Conservation (phyloP, 1,140 invertebrate genomes). For the Lucilia cuprina region DNA sequence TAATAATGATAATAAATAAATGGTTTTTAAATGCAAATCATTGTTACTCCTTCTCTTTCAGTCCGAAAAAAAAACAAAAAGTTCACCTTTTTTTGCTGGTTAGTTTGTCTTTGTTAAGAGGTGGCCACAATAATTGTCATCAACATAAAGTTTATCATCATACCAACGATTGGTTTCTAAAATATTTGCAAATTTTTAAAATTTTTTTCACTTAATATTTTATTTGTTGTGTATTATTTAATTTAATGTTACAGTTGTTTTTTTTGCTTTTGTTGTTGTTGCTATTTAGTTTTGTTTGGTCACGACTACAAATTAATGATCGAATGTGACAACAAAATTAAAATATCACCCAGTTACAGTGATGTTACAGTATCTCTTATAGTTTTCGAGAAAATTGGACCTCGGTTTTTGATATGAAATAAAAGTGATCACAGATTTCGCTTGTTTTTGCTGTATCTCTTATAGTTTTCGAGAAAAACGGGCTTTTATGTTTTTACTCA, state of each 20-base stretch:
- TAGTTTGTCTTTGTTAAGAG: background rate
- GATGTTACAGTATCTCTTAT: background rate
- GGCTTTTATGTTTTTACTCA: too few relatives aligned
- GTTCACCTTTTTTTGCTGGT: background rate
- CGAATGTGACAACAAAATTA: conserved; percentile 28
- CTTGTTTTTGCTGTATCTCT: too few relatives aligned
- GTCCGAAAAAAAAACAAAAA: too few relatives aligned
- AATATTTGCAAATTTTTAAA: too few relatives aligned
- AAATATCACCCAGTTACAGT: conserved; percentile 2
- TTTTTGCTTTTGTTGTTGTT: background rate
- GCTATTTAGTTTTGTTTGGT: background rate
- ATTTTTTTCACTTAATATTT: background rate
- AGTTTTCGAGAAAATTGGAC: too few relatives aligned
- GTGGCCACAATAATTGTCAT: conserved; percentile 30
- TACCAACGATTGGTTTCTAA: background rate
- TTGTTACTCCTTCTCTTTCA: background rate
- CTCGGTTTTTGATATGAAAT: too few relatives aligned
- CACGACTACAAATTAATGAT: conserved; percentile 25
- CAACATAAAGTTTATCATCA: conserved; percentile 28
- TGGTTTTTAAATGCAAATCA: conserved; percentile 26
- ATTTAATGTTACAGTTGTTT: background rate
- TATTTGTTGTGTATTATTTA: background rate
- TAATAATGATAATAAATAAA: conserved; percentile 22
- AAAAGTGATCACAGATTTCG: too few relatives aligned
- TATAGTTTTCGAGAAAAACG: too few relatives aligned